These are phyloP conservation scores for Dromaius novaehollandiae DNA, from an alignment of 2,113 vertebrate species.

Conservation along the genomic window DNA sequence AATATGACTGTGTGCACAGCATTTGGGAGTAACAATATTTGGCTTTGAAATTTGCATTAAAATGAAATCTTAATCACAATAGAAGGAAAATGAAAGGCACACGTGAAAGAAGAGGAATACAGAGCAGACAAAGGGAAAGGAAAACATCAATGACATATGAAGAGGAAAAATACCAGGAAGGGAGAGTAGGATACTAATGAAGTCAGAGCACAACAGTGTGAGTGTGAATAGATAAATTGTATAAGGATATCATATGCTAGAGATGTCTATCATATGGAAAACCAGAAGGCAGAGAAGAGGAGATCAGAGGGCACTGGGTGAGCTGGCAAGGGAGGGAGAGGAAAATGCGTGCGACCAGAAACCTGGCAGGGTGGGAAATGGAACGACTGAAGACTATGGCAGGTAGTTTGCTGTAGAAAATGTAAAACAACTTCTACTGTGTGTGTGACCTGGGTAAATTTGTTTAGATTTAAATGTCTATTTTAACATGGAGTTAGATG, in stretches of 20 bases:
- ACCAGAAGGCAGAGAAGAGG: neutral
- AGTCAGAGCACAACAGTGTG: neutral
- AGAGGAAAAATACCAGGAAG: neutral
- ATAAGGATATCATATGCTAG: neutral
- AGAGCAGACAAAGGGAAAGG: neutral
- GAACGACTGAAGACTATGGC: neutral
- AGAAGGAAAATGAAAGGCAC: conserved; percentile 17
- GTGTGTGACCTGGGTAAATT: neutral
- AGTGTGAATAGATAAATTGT: neutral
- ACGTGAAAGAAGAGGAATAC: neutral
- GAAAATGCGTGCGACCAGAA: neutral
- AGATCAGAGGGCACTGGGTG: neutral
- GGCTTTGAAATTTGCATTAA: conserved; percentile 41
- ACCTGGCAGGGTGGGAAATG: neutral
- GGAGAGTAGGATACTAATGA: neutral
- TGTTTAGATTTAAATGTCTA: neutral
- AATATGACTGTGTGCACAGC: neutral
- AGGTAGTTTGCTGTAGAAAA: neutral
- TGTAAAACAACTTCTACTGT: neutral
- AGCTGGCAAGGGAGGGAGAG: neutral
- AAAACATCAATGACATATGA: neutral
- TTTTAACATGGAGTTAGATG: neutral
- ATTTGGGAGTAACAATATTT: conserved; percentile 5
- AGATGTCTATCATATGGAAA: neutral
- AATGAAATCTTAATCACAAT: conserved; percentile 46